Conservation (phyloP, 2,113 vertebrate species). For the Calonectris borealis region DNA sequence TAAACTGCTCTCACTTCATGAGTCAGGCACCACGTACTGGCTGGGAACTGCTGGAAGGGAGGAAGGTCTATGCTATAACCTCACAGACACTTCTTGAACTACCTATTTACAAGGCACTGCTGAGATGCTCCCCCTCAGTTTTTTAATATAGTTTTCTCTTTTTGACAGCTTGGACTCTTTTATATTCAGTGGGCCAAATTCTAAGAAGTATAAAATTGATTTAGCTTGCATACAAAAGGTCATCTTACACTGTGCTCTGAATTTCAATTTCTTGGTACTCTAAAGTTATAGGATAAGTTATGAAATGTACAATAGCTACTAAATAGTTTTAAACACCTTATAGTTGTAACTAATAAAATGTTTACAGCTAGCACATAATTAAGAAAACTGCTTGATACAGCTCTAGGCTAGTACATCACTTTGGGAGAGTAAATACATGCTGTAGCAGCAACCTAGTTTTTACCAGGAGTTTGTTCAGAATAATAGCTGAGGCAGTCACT, state of each 20-base stretch:
- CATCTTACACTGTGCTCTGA: background rate
- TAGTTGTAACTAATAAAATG: constrained; percentile 20
- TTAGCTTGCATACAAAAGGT: background rate
- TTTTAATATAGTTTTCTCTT: constrained; percentile 14
- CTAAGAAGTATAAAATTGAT: constrained; percentile 19
- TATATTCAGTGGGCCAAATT: background rate
- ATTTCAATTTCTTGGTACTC: background rate
- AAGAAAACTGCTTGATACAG: constrained; percentile 36
- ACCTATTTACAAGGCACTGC: background rate
- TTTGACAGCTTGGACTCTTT: constrained; percentile 12
- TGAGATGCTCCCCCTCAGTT: background rate
- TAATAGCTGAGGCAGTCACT: background rate
- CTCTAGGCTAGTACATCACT: constrained; percentile 25
- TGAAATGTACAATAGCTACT: background rate
- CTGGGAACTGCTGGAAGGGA: background rate
- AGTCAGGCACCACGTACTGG: background rate
- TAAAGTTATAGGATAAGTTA: background rate
- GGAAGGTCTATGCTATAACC: background rate
- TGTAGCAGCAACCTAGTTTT: constrained; percentile 19
- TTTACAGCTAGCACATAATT: constrained; percentile 44
- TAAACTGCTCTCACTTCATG: background rate
- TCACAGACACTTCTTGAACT: background rate
- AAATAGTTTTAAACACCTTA: constrained; percentile 57
- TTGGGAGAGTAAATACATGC: background rate
- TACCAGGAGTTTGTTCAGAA: background rate